These are phyloP conservation scores for Huso huso DNA, from an alignment of 2,797 vertebrate genomes.

Conservation along the genomic window DNA sequence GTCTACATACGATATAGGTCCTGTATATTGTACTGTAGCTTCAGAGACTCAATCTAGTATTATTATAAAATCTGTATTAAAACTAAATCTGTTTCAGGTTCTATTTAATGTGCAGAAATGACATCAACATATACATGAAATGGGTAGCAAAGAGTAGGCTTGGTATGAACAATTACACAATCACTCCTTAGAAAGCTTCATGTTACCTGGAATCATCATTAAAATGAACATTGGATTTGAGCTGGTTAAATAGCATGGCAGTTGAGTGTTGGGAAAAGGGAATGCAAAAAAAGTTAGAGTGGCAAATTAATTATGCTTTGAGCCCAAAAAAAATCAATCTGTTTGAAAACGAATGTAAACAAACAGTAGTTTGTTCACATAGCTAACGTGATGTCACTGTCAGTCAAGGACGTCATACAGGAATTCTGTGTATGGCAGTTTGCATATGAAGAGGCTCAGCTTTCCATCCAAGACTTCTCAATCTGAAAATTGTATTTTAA, in stretches of 20 bases:
- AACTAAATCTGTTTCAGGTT: constrained; percentile 54
- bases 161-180: constrained; percentile 63
- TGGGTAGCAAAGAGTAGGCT: constrained; percentile 53
- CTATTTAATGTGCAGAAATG: constrained; percentile 56
- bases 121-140: constrained; percentile 46
- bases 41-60: constrained; percentile 50
- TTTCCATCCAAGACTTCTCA: no score
- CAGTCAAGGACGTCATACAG: background rate
- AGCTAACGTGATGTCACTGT: constrained; percentile 10
- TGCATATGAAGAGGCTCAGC: no score
- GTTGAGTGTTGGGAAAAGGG: constrained; percentile 35
- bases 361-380: constrained; percentile 13
- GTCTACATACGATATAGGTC: constrained; percentile 39
- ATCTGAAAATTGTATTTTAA: constrained; percentile 15
- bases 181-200: constrained; percentile 54
- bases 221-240: constrained; percentile 62
- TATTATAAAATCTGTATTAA: constrained; percentile 60
- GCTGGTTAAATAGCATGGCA: constrained; percentile 56
- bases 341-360: constrained; percentile 17
- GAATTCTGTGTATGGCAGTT: constrained; percentile 14
- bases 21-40: constrained; percentile 34
- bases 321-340: constrained; percentile 32
- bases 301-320: constrained; percentile 17
- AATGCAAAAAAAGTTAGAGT: constrained; percentile 34
- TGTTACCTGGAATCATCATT: constrained; percentile 61